Conservation (phyloP, 2,888 invertebrate genomes). For the Coleophora flavipennella region DNA sequence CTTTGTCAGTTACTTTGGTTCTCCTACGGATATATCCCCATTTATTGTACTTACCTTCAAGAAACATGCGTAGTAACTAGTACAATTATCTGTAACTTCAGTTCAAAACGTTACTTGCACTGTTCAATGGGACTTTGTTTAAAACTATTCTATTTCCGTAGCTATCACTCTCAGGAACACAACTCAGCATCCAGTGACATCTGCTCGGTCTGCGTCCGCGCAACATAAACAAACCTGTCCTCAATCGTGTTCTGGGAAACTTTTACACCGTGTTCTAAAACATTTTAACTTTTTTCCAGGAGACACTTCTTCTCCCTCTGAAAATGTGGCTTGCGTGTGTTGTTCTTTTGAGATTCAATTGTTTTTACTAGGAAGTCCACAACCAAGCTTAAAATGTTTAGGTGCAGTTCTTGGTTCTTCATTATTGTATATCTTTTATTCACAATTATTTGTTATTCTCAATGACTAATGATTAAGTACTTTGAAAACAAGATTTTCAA, state of each 20-base stretch:
- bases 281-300: constrained; percentile 47
- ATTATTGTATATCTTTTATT: no score
- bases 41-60: no score
- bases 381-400: no score
- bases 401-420: neutral
- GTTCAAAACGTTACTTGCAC: neutral
- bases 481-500: neutral
- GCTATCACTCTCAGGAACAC: constrained; percentile 32
- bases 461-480: neutral
- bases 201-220: constrained; percentile 37
- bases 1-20: no score
- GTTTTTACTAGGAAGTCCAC: neutral
- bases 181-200: constrained; percentile 49
- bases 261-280: constrained; percentile 51
- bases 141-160: constrained; percentile 32
- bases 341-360: constrained; percentile 7
- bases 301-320: constrained; percentile 39
- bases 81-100: no score
- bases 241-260: constrained; percentile 58
- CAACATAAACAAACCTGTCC: constrained; percentile 60
- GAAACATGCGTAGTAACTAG: no score
- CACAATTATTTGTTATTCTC: no score
- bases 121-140: neutral
- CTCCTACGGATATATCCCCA: no score
- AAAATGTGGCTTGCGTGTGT: constrained; percentile 3